These are phyloP conservation scores for Drosophila robusta DNA, from an alignment of 2,888 invertebrate genomes.

Conservation along the genomic window DNA sequence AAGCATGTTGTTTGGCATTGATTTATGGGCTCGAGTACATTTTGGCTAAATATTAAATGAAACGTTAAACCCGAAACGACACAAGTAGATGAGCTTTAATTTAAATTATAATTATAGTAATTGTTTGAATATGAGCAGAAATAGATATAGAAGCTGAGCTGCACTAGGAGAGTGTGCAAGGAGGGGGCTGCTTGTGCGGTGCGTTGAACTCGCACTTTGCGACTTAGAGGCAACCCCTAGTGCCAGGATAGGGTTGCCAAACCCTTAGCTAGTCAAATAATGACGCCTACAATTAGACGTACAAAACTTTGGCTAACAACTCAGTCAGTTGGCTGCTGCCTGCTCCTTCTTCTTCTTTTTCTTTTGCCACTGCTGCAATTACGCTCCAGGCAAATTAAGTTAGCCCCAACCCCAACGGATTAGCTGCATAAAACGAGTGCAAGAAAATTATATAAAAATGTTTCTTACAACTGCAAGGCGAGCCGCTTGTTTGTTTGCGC, in stretches of 20 bases:
- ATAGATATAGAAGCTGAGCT: constrained; percentile 5
- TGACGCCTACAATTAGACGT: constrained; percentile 72
- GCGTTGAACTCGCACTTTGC: constrained; percentile 37
- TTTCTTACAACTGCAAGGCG: constrained; percentile 60
- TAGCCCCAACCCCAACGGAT: constrained; percentile 49
- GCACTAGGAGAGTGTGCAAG: neutral
- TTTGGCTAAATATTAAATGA: constrained; percentile 75
- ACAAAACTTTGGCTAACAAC: constrained; percentile 66
- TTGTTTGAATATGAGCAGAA: constrained; percentile 19
- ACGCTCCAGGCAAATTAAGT: constrained; percentile 67
- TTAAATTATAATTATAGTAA: constrained; percentile 54
- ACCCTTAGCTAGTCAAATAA: constrained; percentile 57
- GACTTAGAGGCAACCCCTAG: constrained; percentile 7
- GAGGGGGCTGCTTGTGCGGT: neutral
- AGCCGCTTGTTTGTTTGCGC: constrained; percentile 57
- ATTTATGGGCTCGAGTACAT: constrained; percentile 68
- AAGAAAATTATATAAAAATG: constrained; percentile 61
- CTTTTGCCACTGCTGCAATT: constrained; percentile 54
- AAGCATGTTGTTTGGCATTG: constrained; percentile 71
- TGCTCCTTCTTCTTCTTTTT: constrained; percentile 4
- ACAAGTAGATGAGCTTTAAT: constrained; percentile 47
- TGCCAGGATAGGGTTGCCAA: constrained; percentile 3
- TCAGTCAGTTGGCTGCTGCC: constrained; percentile 43
- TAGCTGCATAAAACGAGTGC: constrained; percentile 41
- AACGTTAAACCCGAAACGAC: constrained; percentile 61